Evolutionary conservation across 2,888 invertebrate species (phyloP).

Genomic region (Drosophila eohydei): DNA sequence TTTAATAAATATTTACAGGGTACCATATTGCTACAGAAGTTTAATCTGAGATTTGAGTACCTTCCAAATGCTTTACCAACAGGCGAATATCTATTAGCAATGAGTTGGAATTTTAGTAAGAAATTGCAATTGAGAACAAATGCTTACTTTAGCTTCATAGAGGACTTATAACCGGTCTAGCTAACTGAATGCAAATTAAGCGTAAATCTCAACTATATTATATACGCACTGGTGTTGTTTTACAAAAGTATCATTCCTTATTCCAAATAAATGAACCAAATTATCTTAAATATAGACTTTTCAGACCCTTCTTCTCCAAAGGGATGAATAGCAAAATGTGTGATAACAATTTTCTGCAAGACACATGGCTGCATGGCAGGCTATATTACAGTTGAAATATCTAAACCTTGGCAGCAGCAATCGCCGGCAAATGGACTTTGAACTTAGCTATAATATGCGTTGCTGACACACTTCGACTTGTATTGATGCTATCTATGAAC

Average conservation of each 20-base stretch:
- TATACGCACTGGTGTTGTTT: too few relatives aligned
- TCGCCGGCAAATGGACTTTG: slow-evolving; percentile 45
- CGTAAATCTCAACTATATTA: background rate
- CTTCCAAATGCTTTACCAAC: slow-evolving; percentile 22
- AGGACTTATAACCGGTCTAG: slow-evolving; percentile 2
- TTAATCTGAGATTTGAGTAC: background rate
- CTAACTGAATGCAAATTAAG: too few relatives aligned
- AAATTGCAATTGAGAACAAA: background rate
- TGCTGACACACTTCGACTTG: too few relatives aligned
- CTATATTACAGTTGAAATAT: slow-evolving; percentile 8
- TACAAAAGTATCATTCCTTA: too few relatives aligned
- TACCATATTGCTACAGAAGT: background rate
- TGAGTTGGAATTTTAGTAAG: background rate
- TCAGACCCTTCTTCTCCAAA: background rate
- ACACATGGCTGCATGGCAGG: background rate
- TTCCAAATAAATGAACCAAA: background rate
- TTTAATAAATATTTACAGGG: slow-evolving; percentile 1
- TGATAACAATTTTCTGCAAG: background rate
- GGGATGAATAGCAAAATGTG: background rate
- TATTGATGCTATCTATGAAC: too few relatives aligned
- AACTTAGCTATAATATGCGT: too few relatives aligned
- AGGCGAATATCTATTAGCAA: slow-evolving; percentile 35
- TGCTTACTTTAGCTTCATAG: slow-evolving; percentile 15
- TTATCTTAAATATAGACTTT: background rate
- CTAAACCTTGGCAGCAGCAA: slow-evolving; percentile 23